Evolutionary conservation across 2,797 vertebrate genomes (phyloP), one percentile per base, ranked within the genome.

Genomic region (Hafferia zeledoni): DNA sequence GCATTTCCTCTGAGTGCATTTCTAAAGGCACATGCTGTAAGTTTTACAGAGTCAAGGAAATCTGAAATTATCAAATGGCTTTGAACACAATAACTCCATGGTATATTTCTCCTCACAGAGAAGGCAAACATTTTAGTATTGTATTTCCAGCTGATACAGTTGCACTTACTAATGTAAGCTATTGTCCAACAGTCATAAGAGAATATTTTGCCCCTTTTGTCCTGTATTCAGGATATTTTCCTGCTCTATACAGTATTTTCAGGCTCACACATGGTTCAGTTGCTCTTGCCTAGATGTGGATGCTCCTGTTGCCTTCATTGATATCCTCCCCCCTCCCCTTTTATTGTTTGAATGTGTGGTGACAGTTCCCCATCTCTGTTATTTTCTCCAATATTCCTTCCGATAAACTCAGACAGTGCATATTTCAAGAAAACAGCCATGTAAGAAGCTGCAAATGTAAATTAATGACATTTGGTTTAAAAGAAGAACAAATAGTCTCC

Each of bases 241-340:
- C 37, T 35, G 18, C 25, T 64, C 24, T 70, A 1, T 13, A 18
- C 6, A 33, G 2, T 1, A n/a, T 69, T 78, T 82, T 15, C 67
- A 84, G 11, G 6, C n/a, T 37, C n/a, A 37, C 16, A 47, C n/a
- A 20, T 13, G 10, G 46, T 46, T 57, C 15, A 47, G 1, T 16
- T 70, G 5, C 19, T 47, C 33, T n/a, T 11, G 39, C 27, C 63
- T 20, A 43, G 56, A 67, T 5, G 0, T 2, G 39, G 59, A 57
- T 72, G 25, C 2, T 82, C 20, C 28, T 28, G 17, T 4, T 67
- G 19, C 18, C 7, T 49, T 63, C 18, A 9, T 8, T 65, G 7
- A 7, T 3, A 20, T 33, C 46, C 65, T 13, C 16, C 1, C 2
- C 5, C 17, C 16, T 0, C 2, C 6, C 3, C 4, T 17, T 68